Evolutionary conservation across 2,797 vertebrate genomes (phyloP), one percentile per base, ranked within the genome.

Genomic region (Phalloptychus januarius): DNA sequence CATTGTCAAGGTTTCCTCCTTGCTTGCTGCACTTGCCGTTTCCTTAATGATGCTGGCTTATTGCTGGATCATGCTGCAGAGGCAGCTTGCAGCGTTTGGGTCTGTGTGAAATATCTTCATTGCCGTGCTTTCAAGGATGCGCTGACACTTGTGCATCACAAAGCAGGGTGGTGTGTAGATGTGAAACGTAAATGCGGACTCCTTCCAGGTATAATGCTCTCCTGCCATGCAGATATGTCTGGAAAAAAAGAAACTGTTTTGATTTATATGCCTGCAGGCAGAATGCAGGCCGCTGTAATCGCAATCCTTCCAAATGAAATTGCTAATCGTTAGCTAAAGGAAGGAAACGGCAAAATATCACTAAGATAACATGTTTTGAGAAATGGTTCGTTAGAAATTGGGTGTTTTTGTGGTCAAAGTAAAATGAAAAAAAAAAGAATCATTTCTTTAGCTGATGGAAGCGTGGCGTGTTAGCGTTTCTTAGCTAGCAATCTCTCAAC

Each of bases 81-180:
- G 58, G 11, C 7, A 6, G 28, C 50, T 75, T 11, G 45, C 11
- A 44, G 28, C 46, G 2, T 48, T 63, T 36, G 36, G 36, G 38
- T 40, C 40, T 72, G 40, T 50, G 48, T 72, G 65, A 78, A 83
- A 74, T n/a, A 40, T 73, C 54, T 74, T 42, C 61, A 23, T 61
- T 25, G 56, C 71, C 36, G 40, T 56, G 75, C 77, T 42, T 81
- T 82, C 58, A 75, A 81, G 77, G 70, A 74, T 74, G 74, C 25
- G 18, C 72, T 36, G 50, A 76, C 71, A 61, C 46, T 65, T 25
- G 63, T 40, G 63, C 63, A 65, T 65, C 36, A 40, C 63, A 38
- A 40, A 67, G 36, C 42, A 13, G 25, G 44, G 28, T 56, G 31
- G 4, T 46, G 40, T 58, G n/a, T 18, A 28, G 54, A 38, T 5